A percentile compares a stretch with the other conserved stretches of the same genome.
These are phyloP conservation scores for Apodemia zela DNA, from an alignment of 2,888 invertebrate species.

Conservation along the genomic window DNA sequence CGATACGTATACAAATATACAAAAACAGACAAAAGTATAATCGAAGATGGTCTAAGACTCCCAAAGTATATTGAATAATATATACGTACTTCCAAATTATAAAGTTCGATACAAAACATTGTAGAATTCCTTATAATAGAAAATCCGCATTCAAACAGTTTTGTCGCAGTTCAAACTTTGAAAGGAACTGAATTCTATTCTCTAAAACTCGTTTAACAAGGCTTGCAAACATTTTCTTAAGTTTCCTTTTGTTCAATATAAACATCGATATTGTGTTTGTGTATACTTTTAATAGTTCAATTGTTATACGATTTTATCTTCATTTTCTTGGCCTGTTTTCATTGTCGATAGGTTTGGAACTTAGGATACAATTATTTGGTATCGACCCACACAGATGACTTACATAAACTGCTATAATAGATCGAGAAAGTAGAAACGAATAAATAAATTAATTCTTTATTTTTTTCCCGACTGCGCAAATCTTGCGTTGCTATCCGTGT, in stretches of 20 bases:
- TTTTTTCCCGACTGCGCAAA: too few relatives aligned
- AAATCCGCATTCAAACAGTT: constrained; percentile 13
- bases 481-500: too few relatives aligned
- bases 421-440: too few relatives aligned
- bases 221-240: constrained; percentile 14
- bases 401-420: too few relatives aligned
- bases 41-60: neutral
- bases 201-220: constrained; percentile 14
- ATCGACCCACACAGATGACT: too few relatives aligned
- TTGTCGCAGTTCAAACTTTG: constrained; percentile 16
- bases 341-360: neutral
- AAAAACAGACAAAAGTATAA: neutral
- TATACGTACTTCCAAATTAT: neutral
- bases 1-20: neutral
- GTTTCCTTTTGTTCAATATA: constrained; percentile 9
- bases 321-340: neutral
- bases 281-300: constrained; percentile 5
- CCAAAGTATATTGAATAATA: neutral
- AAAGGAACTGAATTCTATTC: constrained; percentile 16
- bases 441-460: too few relatives aligned
- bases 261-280: constrained; percentile 8
- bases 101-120: constrained; percentile 4
- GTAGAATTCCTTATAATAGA: constrained; percentile 6
- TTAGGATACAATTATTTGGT: neutral
- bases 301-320: neutral